These are phyloP conservation scores for Rhinogobio ventralis DNA, from an alignment of 2,797 vertebrate genomes.

Conservation along the genomic window DNA sequence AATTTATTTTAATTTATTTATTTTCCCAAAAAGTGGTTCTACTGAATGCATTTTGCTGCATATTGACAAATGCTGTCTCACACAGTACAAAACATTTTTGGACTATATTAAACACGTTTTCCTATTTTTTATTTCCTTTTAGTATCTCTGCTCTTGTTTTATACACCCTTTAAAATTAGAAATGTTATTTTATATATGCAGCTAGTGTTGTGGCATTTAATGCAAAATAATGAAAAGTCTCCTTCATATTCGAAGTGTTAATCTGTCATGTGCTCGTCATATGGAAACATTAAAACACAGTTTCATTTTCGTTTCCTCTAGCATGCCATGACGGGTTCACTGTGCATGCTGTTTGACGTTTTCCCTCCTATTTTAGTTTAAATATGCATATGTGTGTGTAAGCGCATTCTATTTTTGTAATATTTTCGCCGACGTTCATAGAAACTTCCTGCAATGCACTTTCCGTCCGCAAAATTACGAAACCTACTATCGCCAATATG, in stretches of 20 bases:
- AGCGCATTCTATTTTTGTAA: neutral
- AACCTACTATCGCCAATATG: neutral
- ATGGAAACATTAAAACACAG: slow-evolving; percentile 9
- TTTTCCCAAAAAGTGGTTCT: no score
- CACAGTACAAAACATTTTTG: neutral
- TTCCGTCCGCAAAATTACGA: slow-evolving; percentile 14
- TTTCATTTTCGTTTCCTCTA: neutral
- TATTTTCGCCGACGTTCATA: neutral
- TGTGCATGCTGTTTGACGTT: neutral
- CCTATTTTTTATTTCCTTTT: neutral
- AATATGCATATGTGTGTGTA: neutral
- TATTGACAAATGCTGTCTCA: neutral
- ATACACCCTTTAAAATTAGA: neutral
- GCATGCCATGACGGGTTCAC: neutral
- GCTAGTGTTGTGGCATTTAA: neutral
- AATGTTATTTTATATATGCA: neutral
- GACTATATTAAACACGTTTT: neutral
- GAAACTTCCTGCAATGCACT: slow-evolving; percentile 30
- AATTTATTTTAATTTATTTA: no score
- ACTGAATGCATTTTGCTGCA: neutral
- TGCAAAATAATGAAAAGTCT: neutral
- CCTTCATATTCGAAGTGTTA: slow-evolving; percentile 22
- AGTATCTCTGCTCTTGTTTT: neutral
- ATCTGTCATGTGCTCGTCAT: neutral
- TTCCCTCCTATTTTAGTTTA: neutral